Evolutionary conservation across 2,113 vertebrate genomes (phyloP).

Genomic region (Micronisus gabar): DNA sequence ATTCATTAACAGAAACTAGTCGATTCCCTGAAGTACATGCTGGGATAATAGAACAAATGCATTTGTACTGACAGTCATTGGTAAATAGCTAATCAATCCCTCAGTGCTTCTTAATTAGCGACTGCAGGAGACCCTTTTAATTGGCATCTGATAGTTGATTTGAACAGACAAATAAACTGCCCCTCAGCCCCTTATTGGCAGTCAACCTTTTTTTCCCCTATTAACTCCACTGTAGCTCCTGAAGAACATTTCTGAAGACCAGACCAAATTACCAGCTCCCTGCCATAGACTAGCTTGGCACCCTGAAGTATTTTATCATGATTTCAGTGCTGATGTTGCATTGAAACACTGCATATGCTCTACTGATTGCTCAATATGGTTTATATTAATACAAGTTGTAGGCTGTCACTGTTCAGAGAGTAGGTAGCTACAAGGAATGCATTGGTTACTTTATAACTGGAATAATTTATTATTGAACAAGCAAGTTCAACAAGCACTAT

Average conservation of each 20-base stretch:
- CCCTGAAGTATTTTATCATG: conserved; percentile 32
- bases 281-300: not conserved
- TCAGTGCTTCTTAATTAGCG: conserved; percentile 27
- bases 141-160: conserved; percentile 41
- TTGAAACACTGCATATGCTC: conserved; percentile 51
- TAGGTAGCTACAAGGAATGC: conserved; percentile 15
- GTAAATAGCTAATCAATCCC: conserved; percentile 56
- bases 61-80: not conserved
- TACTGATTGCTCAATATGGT: conserved; percentile 43
- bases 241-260: not conserved
- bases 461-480: conserved; percentile 64
- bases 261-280: not conserved
- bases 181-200: not conserved
- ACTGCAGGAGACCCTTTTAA: conserved; percentile 32
- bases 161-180: conserved; percentile 29
- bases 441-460: conserved; percentile 35
- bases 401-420: conserved; percentile 47
- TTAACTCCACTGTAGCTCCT: not conserved
- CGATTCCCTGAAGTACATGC: not conserved
- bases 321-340: conserved; percentile 51
- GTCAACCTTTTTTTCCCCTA: not conserved
- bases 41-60: conserved; percentile 24
- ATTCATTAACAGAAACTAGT: not conserved
- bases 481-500: conserved; percentile 56
- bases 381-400: conserved; percentile 57